Percentiles rank a stretch among this genome's conserved stretches.
These are phyloP conservation scores for Nasonia giraulti DNA, from an alignment of 1,140 invertebrate genomes.

Conservation along the genomic window DNA sequence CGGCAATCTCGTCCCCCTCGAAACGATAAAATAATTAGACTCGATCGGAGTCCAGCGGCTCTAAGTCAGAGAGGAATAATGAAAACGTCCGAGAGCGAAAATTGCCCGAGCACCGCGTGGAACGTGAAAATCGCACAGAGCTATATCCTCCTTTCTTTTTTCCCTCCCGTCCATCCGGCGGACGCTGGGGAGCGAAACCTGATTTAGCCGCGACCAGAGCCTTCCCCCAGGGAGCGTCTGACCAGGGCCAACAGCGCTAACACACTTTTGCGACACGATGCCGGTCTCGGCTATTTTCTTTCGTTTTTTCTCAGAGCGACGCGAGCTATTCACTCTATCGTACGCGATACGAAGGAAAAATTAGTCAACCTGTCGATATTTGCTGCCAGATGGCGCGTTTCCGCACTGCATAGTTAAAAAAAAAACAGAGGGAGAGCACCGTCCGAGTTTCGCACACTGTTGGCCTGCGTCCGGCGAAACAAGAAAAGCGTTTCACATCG, in stretches of 20 bases:
- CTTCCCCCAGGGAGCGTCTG: constrained; percentile 67
- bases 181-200: constrained; percentile 69
- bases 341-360: no score
- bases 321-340: no score
- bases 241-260: constrained; percentile 65
- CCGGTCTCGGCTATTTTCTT: neutral
- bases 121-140: no score
- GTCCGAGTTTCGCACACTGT: no score
- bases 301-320: neutral
- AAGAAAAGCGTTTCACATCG: no score
- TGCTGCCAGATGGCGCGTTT: no score
- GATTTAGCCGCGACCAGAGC: constrained; percentile 69
- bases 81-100: neutral
- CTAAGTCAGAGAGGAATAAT: neutral
- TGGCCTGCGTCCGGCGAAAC: neutral
- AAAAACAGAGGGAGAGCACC: no score
- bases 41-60: neutral
- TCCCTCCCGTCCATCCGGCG: neutral
- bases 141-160: neutral
- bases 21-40: neutral
- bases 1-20: no score
- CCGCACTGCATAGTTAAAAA: no score
- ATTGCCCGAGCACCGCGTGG: neutral
- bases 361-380: no score
- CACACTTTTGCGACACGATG: constrained; percentile 1